Base-by-base conservation (phyloP, 2,113 vertebrate species). In the Centrocercus urophasianus region DNA sequence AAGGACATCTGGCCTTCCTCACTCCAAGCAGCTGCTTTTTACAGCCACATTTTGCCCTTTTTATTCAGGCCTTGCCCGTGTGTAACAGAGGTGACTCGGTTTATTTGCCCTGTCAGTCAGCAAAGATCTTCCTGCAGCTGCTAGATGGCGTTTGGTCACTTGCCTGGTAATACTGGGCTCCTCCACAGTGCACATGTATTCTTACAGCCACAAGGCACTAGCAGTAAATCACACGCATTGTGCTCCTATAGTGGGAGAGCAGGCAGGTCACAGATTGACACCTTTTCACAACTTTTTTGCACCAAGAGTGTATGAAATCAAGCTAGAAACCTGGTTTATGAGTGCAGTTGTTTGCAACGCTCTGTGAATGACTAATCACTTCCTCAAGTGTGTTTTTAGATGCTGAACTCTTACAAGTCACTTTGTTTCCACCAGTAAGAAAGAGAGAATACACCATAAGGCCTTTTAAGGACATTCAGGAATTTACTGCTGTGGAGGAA, bases 401-500 rank as follows among this genome's bases (percentile, higher is more conserved):
- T 72, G 27, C 77, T 77, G 69, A 88, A 75, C 75, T 57, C 56
- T 83, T 59, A 32, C 34, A 9, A 66, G 45, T 13, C 56, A 36
- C 25, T 85, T 82, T 63, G 52, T 81, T 86, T 84, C 90, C 86
- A 67, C 93, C 92, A 92, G 74, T 96, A 61, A 76, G 88, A 95
- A 89, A 36, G 32, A 66, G 66, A 90, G 88, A 93, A 79, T 56
- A 21, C 47, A 28, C 52, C 34, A 45, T 82, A 2, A 87, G 45
- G 65, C 93, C 95, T 96, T 96, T 95, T 92, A 96, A 95, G 95
- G 94, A 63, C 89, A 93, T 90, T 71, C 12, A 40, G 69, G 71
- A 59, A 42, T 77, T 80, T 22, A 32, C 7, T 50, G 27, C 16
- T 73, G 21, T 72, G 57, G 54, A 40, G 34, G 25, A 52, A 64